Conservation (phyloP, 1,140 invertebrate genomes). For the Telenomus remus region DNA sequence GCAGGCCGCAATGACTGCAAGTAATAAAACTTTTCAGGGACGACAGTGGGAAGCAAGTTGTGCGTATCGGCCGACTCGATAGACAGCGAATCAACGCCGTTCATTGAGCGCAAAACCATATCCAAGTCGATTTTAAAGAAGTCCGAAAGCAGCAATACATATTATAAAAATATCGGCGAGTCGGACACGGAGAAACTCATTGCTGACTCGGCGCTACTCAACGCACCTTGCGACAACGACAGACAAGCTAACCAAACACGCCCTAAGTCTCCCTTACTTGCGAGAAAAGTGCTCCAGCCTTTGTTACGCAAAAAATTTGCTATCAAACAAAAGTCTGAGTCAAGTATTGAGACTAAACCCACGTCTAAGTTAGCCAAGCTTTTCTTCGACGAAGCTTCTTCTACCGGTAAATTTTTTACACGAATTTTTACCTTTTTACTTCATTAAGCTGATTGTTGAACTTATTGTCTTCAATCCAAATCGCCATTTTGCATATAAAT, state of each 20-base stretch:
- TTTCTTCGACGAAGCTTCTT: slow-evolving; percentile 60
- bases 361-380: slow-evolving; percentile 58
- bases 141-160: slow-evolving; percentile 78
- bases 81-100: slow-evolving; percentile 79
- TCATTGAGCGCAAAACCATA: slow-evolving; percentile 79
- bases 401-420: slow-evolving; percentile 57
- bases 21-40: slow-evolving; percentile 74
- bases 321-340: slow-evolving; percentile 63
- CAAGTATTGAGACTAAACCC: slow-evolving; percentile 44
- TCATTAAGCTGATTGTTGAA: too few species aligned
- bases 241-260: slow-evolving; percentile 37
- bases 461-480: too few species aligned
- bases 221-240: slow-evolving; percentile 74
- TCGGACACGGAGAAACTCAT: slow-evolving; percentile 88
- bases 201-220: slow-evolving; percentile 77
- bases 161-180: slow-evolving; percentile 74
- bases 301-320: slow-evolving; percentile 72
- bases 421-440: too few species aligned
- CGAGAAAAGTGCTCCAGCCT: slow-evolving; percentile 70
- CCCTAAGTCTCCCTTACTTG: slow-evolving; percentile 64
- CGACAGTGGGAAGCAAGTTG: slow-evolving; percentile 79
- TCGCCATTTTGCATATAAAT: too few species aligned
- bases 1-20: not conserved
- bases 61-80: slow-evolving; percentile 84
- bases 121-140: slow-evolving; percentile 88